Evolutionary conservation across 1,140 invertebrate species (phyloP).

Genomic region (Agraylea sexmaculata): DNA sequence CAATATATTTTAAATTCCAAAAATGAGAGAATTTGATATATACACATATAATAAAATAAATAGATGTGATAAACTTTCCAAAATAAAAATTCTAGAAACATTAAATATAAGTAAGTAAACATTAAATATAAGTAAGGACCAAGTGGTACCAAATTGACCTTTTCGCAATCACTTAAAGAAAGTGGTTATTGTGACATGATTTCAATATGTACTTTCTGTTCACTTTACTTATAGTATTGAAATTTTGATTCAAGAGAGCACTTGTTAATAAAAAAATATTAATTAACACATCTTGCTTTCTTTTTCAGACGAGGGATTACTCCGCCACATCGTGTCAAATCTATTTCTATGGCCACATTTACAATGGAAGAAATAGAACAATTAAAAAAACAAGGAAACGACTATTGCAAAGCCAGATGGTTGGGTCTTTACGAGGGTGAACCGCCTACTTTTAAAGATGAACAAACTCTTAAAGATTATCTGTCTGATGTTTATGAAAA

Average conservation of each 20-base stretch:
- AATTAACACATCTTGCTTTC: conserved; percentile 9
- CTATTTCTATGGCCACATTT: conserved; percentile 97
- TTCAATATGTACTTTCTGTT: conserved; percentile 21
- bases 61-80: too few relatives aligned
- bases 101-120: too few relatives aligned
- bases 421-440: conserved; percentile 76
- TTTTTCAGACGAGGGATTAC: conserved; percentile 83
- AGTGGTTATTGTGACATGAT: conserved; percentile 1
- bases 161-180: not conserved
- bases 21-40: too few relatives aligned
- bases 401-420: conserved; percentile 85
- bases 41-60: not conserved
- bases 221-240: conserved; percentile 23
- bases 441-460: conserved; percentile 44
- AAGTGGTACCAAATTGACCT: too few relatives aligned
- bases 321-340: conserved; percentile 94
- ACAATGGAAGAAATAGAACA: conserved; percentile 91
- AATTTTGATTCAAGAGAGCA: conserved; percentile 23
- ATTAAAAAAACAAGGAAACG: conserved; percentile 82
- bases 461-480: conserved; percentile 80
- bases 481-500: conserved; percentile 91
- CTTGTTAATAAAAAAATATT: conserved; percentile 25
- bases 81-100: too few relatives aligned
- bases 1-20: too few relatives aligned
- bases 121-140: too few relatives aligned